These are phyloP conservation scores for Prorops nasuta DNA, from an alignment of 1,140 invertebrate species.

Conservation along the genomic window DNA sequence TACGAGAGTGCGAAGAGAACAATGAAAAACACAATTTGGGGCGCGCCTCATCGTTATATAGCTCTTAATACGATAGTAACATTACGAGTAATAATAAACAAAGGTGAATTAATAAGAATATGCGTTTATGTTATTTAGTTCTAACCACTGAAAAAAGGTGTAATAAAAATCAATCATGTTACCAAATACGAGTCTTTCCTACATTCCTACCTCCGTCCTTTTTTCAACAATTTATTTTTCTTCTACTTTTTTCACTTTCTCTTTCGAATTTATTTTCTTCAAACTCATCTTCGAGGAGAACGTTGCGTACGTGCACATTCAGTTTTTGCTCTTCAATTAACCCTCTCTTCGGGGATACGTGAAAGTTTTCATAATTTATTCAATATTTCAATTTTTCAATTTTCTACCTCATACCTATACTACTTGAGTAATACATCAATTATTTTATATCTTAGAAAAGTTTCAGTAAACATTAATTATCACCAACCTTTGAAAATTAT, in stretches of 20 bases:
- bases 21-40: constrained; percentile 27
- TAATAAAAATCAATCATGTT: constrained; percentile 55
- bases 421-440: too few species aligned
- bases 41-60: constrained; percentile 49
- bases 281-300: background rate
- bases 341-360: too few species aligned
- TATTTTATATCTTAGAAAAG: too few species aligned
- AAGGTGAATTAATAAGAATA: constrained; percentile 45
- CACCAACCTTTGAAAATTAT: too few species aligned
- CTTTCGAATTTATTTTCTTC: background rate
- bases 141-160: constrained; percentile 46
- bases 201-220: constrained; percentile 5
- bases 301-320: too few species aligned
- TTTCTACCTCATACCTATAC: too few species aligned
- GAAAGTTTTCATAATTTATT: too few species aligned
- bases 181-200: constrained; percentile 24
- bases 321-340: background rate
- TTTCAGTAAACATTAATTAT: too few species aligned
- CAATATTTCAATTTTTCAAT: too few species aligned
- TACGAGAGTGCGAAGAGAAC: constrained; percentile 1
- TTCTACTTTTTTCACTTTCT: constrained; percentile 15
- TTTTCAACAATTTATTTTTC: constrained; percentile 12
- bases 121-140: constrained; percentile 57
- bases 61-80: constrained; percentile 44
- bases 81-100: constrained; percentile 46